Evolutionary conservation across 2,888 invertebrate genomes (phyloP).

Genomic region (Biston betularia): DNA sequence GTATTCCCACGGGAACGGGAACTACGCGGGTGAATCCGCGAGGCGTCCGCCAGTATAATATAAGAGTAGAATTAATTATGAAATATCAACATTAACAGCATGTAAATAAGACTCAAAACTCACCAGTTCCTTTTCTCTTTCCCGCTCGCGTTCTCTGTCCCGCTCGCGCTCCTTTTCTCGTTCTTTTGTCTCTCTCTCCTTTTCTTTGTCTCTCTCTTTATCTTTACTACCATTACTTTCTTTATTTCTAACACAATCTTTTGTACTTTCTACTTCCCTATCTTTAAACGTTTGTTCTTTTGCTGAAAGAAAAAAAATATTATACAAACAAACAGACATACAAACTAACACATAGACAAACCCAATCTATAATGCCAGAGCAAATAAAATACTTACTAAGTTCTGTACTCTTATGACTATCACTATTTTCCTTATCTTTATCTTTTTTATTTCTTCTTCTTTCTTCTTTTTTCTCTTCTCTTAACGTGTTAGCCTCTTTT

Average conservation of each 20-base stretch:
- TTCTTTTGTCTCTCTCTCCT: conserved; percentile 51
- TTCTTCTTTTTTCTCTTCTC: conserved; percentile 82
- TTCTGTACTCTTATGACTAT: conserved; percentile 82
- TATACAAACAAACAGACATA: neutral
- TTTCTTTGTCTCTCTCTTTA: conserved; percentile 61
- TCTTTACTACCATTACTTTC: conserved; percentile 83
- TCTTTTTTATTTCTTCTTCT: conserved; percentile 78
- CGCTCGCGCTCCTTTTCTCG: conserved; percentile 57
- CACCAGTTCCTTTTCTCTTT: conserved; percentile 70
- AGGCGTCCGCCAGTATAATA: neutral
- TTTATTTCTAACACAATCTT: conserved; percentile 75
- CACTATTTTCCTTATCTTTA: conserved; percentile 74
- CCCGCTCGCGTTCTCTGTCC: conserved; percentile 62
- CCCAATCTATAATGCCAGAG: neutral
- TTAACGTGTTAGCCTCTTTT: conserved; percentile 78
- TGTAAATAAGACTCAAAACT: neutral
- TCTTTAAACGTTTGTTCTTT: conserved; percentile 80
- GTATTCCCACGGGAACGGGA: no score
- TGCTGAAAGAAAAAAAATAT: conserved; percentile 60
- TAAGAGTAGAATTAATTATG: neutral
- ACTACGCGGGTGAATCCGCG: no score
- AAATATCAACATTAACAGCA: neutral
- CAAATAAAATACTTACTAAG: conserved; percentile 64
- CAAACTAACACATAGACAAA: neutral
- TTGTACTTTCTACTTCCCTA: conserved; percentile 81